Evolutionary conservation across 2,888 invertebrate species (phyloP), one percentile per base, ranked within the genome.

Genomic region (Troides helena): DNA sequence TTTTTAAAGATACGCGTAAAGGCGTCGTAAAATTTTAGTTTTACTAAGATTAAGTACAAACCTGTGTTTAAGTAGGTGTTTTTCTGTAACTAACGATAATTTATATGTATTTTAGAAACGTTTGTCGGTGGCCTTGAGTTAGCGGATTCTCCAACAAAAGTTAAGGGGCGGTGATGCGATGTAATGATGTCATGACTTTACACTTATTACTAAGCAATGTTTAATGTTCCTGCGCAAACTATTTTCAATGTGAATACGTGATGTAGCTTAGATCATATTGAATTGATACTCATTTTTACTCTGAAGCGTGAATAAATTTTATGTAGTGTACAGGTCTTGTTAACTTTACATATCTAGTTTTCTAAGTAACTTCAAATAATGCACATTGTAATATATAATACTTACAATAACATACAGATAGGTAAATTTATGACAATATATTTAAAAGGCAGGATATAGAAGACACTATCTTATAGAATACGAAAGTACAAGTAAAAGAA

Each of bases 141-240:
- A 56, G 64, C 64, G 67, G 67, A 70, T 67, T 60, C 43, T 60
- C 59, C 70, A 66, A 72, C 73, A 73, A 69, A 74, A 74, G 72
- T 69, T 73, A 72, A 60, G 67, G 68, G 72, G 57, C 67, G 68
- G 63, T 74, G 72, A 72, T 72, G 73, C 73, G 75, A 75, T 73
- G 21, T 60, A 63, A 70, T 78, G 78, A 78, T 77, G 78, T 77
- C 78, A 78, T 75, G 39, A 70, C 68, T 71, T 65, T 67, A 71
- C 71, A 71, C 72, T 74, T 70, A 70, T 70, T 61, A 71, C 68
- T 68, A 66, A 21, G 43, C 62, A 62, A 60, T 59, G 12, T 62
- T 70, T 63, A 63, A 56, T 43, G 43, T 63, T 59, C 53, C 68
- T 50, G 58, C 64, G 30, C 50, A 39, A 39, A 66, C 67, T 36